Evolutionary conservation across 2,888 invertebrate species (phyloP), one percentile per base, ranked within the genome.

Genomic region (Orthonychiurus folsomi): DNA sequence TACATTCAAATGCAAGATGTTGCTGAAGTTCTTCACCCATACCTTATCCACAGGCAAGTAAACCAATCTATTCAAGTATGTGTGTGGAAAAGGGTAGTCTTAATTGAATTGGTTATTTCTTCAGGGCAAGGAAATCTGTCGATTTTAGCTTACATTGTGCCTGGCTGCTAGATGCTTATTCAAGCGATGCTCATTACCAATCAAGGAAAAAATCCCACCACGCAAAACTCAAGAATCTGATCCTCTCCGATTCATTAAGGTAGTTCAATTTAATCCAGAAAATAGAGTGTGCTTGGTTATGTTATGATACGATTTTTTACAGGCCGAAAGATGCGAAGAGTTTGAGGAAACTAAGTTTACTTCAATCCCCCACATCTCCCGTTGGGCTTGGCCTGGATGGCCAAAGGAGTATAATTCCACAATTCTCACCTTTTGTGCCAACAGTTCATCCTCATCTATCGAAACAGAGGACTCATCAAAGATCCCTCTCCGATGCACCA

Each of bases 1-100:
- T 99, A 96, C 78, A 90, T 97, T 79, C 94, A 96, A 81, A 93
- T 95, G 86, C 89, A 89, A 75, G 96, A 96, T 77, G 87, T 96
- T 72, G 96, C 97, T 61, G 96, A 97, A 81, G 92, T 90, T 70
- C 80, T 90, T 63, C 88, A 89, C 79, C 87, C 89, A 3, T 90
- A 89, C 78, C 79, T 91, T 65, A 83, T 88, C 37, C 82, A 86
- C 79, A 85, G 92, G 87, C 89, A 77, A 77, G 79, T 59, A 3
- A 9, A 5, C n/a, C 9, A 9, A 12, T 24, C 12, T 12, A 12
- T 56, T 18, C 12, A 5, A 21, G 18, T 56, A 5, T 56, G 12
- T 56, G 23, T 59, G 27, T 37, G 15, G 5, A 37, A 37, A 37
- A 37, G n/a, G n/a, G n/a, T n/a, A n/a, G n/a, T n/a, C n/a, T n/a